phyloP scores from a whole-genome alignment of 2,113 vertebrate species.

The Myotis davidii region DNA sequence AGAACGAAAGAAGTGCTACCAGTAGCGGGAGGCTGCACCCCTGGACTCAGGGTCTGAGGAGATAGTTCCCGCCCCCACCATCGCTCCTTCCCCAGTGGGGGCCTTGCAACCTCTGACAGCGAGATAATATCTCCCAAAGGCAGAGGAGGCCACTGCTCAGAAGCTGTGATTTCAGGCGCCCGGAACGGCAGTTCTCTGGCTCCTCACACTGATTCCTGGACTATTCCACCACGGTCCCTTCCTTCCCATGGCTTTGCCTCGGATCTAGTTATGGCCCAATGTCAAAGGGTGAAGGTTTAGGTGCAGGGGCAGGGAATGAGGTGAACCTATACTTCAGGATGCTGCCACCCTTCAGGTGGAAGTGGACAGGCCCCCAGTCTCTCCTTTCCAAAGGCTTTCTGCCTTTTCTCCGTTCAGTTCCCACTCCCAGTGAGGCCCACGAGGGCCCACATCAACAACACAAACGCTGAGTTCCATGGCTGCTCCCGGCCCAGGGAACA shows the following conservation, averaged over 20 bases:
- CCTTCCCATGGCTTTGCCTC: background rate
- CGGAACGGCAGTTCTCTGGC: background rate
- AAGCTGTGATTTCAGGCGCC: background rate
- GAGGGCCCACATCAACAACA: background rate
- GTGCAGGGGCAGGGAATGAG: too few relatives aligned
- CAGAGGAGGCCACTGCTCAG: background rate
- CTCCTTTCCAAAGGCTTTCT: background rate
- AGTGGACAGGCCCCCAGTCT: background rate
- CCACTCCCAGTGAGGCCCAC: background rate
- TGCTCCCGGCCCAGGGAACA: background rate
- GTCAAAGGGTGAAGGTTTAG: background rate
- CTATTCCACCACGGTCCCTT: background rate
- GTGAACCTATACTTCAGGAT: background rate
- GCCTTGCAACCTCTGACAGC: background rate
- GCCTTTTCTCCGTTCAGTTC: background rate
- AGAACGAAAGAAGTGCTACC: background rate
- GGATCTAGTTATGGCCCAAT: background rate
- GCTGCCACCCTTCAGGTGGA: background rate
- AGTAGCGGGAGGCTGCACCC: background rate
- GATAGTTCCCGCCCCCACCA: background rate
- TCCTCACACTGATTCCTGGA: background rate
- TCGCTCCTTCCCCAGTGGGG: background rate
- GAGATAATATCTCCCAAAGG: background rate
- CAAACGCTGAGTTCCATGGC: background rate
- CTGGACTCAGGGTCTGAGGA: background rate